Percentiles rank a stretch among this genome's conserved stretches.
These are phyloP conservation scores for Drosophila greeni DNA, from an alignment of 2,888 invertebrate species.

Conservation along the genomic window DNA sequence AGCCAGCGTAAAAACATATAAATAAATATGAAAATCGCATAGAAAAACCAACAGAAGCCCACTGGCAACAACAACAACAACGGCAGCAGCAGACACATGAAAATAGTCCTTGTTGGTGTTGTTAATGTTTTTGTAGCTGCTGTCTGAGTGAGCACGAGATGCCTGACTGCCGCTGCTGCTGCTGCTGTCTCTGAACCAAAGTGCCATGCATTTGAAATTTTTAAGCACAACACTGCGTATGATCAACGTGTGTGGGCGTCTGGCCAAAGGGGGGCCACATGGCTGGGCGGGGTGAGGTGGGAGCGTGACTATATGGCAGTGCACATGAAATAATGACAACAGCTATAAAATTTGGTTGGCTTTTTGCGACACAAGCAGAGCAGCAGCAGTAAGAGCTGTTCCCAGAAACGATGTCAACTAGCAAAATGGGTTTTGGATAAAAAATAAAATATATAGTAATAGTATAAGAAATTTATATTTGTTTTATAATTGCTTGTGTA, in stretches of 20 bases:
- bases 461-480: background rate
- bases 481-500: background rate
- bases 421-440: conserved; percentile 15
- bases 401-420: conserved; percentile 3
- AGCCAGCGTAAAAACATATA: conserved; percentile 71
- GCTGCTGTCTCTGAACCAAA: conserved; percentile 49
- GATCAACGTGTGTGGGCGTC: conserved; percentile 57
- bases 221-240: conserved; percentile 71
- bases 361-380: conserved; percentile 59
- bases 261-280: background rate
- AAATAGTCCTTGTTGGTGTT: conserved; percentile 47
- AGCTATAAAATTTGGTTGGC: conserved; percentile 68
- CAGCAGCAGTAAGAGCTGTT: conserved; percentile 15
- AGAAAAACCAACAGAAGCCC: conserved; percentile 37
- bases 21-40: conserved; percentile 69
- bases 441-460: background rate
- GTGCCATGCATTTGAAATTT: conserved; percentile 70
- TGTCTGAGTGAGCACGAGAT: conserved; percentile 47
- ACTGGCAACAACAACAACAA: conserved; percentile 17
- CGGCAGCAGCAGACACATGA: conserved; percentile 32
- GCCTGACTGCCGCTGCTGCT: conserved; percentile 13
- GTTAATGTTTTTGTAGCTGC: conserved; percentile 27
- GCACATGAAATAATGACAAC: conserved; percentile 71
- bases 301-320: conserved; percentile 41
- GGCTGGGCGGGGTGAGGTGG: conserved; percentile 3